Evolutionary conservation across 2,113 vertebrate species (phyloP), one percentile per base, ranked within the genome.

Genomic region (Casuarius casuarius): DNA sequence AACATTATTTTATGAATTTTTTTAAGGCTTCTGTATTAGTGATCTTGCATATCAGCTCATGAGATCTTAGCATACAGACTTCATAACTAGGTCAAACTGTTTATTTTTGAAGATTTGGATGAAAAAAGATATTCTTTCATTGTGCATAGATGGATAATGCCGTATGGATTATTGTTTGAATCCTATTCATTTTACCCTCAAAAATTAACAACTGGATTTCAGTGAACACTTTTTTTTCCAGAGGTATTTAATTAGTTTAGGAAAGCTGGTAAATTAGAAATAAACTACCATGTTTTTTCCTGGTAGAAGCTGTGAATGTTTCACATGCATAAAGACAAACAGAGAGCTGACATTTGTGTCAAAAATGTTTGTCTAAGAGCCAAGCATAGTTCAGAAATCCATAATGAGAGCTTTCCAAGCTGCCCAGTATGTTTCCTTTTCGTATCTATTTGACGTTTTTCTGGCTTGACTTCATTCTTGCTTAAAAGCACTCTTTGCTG

Each of bases 251-350:
- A 93, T 92, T 94, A 90, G 77, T 58, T 96, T 59, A 73, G 46
- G 66, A 93, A 94, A 93, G 63, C 40, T 82, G 29, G n/a, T 76
- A 92, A 88, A 95, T 70, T 91, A 56, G 71, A 95, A 93, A 71
- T 91, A 83, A 96, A 77, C 49, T 84, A 12, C 71, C 70, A 77
- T 79, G 21, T 56, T 70, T 23, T 29, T 31, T 87, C 44, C 75
- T 82, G 74, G 46, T 68, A 86, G 51, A 44, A 65, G 25, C 82
- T 83, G 51, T 82, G 67, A 83, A 35, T 94, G 81, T 89, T 96
- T 93, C 62, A 84, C 63, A 75, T 78, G 18, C 48, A 46, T 79
- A 42, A 92, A 94, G 74, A 89, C 52, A 84, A 88, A 49, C 56
- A 93, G 78, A 77, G 75, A 52, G 23, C 52, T 88, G 75, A 67